Evolutionary conservation across 2,888 invertebrate genomes (phyloP).

Genomic region (Cantharis rufa): DNA sequence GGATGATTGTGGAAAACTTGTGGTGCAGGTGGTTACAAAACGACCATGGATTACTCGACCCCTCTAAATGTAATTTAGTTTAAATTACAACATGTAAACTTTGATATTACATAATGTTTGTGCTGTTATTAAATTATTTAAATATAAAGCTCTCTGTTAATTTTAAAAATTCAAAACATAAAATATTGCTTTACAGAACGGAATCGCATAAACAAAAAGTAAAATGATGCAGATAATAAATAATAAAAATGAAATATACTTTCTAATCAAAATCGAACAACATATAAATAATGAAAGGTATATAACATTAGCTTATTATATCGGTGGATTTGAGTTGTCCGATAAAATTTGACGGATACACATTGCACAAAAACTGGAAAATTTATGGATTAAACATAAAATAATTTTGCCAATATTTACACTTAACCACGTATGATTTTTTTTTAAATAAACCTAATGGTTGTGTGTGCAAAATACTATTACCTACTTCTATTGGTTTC

Average conservation of each 20-base stretch:
- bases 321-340: slow-evolving; percentile 20
- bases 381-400: slow-evolving; percentile 28
- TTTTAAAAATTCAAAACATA: background rate
- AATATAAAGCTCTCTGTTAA: background rate
- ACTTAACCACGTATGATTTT: background rate
- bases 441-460: background rate
- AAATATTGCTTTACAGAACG: background rate
- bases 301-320: slow-evolving; percentile 25
- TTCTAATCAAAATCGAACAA: slow-evolving; percentile 11
- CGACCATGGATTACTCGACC: slow-evolving; percentile 12
- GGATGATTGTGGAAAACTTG: slow-evolving; percentile 28
- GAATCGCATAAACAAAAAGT: slow-evolving; percentile 9
- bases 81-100: slow-evolving; percentile 13
- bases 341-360: slow-evolving; percentile 29
- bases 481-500: background rate
- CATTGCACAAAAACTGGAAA: slow-evolving; percentile 26
- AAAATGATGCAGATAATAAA: slow-evolving; percentile 12
- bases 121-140: background rate
- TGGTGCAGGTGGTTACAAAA: slow-evolving; percentile 10
- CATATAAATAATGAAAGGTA: slow-evolving; percentile 21
- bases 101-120: slow-evolving; percentile 2
- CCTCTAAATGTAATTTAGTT: slow-evolving; percentile 12
- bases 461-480: background rate
- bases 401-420: slow-evolving; percentile 22
- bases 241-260: slow-evolving; percentile 7